A percentile compares a stretch with the other conserved stretches of the same genome.
These are phyloP conservation scores for Mesochorus sp. DNA, from an alignment of 2,888 invertebrate species.

Conservation along the genomic window DNA sequence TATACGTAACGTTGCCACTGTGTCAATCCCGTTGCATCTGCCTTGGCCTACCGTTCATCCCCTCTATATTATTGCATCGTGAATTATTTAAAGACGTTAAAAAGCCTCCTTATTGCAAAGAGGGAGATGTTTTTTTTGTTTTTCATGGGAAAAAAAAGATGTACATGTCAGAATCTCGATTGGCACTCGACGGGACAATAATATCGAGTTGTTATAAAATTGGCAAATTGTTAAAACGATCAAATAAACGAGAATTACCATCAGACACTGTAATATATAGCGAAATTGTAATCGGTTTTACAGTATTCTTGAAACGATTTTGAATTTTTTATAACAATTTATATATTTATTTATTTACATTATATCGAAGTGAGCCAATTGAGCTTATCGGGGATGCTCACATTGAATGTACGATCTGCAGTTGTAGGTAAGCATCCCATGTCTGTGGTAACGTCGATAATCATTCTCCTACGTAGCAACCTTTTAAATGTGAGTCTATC, in stretches of 20 bases:
- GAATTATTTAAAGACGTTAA: conserved; percentile 17
- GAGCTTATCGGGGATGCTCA: conserved; percentile 66
- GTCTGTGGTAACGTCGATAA: conserved; percentile 75
- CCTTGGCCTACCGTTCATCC: conserved; percentile 47
- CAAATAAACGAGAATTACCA: background rate
- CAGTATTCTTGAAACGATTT: background rate
- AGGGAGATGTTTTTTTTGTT: background rate
- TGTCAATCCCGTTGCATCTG: conserved; percentile 53
- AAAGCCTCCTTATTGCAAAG: conserved; percentile 1
- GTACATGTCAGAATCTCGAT: conserved; percentile 46
- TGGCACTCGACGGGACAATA: conserved; percentile 59
- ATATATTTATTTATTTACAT: conserved; percentile 52
- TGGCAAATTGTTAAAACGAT: no score
- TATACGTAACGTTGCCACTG: conserved; percentile 9
- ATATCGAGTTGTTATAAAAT: background rate
- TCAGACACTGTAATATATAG: background rate
- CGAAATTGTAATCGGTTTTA: conserved; percentile 9
- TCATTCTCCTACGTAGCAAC: conserved; percentile 72
- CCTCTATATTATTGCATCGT: conserved; percentile 26
- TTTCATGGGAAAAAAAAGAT: background rate
- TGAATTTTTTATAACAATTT: background rate
- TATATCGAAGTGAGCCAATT: conserved; percentile 69
- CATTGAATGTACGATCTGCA: conserved; percentile 74
- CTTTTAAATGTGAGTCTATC: conserved; percentile 75
- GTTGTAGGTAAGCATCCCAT: conserved; percentile 76